phyloP scores from a whole-genome alignment of 2,113 vertebrate species.

The Axis porcinus region DNA sequence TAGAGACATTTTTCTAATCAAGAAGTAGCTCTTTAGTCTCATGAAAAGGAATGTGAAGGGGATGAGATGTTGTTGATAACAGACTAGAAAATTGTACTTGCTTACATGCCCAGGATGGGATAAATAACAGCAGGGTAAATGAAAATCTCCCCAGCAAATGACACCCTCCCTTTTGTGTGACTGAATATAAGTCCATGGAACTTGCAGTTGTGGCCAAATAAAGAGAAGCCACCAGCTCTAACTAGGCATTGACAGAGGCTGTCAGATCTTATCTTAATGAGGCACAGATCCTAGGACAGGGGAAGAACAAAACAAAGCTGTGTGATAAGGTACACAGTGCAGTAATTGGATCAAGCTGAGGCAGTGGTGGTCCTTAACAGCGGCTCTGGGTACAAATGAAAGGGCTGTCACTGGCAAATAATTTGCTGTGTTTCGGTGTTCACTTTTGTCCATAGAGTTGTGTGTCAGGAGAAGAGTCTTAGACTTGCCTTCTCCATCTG shows the following conservation, averaged over 20 bases:
- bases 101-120: neutral
- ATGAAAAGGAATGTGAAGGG: neutral
- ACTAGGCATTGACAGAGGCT: constrained; percentile 57
- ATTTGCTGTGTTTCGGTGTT: constrained; percentile 51
- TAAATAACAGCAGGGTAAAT: constrained; percentile 1
- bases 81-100: neutral
- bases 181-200: constrained; percentile 53
- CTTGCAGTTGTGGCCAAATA: constrained; percentile 51
- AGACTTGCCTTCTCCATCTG: neutral
- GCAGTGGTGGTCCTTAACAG: constrained; percentile 54
- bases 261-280: constrained; percentile 76
- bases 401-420: constrained; percentile 58
- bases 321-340: constrained; percentile 55
- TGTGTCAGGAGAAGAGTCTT: constrained; percentile 37
- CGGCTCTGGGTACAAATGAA: constrained; percentile 50
- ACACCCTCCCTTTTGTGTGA: neutral
- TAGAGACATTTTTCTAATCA: constrained; percentile 48
- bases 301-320: neutral
- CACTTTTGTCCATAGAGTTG: neutral
- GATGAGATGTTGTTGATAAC: neutral
- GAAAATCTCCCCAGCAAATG: neutral
- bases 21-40: neutral
- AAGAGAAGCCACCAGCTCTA: constrained; percentile 52
- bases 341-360: constrained; percentile 74
- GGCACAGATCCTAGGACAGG: constrained; percentile 59